Percentiles rank a stretch among this genome's conserved stretches.
Conservation (phyloP, 2,797 vertebrate species). For the Brachyrhaphis roseni region DNA sequence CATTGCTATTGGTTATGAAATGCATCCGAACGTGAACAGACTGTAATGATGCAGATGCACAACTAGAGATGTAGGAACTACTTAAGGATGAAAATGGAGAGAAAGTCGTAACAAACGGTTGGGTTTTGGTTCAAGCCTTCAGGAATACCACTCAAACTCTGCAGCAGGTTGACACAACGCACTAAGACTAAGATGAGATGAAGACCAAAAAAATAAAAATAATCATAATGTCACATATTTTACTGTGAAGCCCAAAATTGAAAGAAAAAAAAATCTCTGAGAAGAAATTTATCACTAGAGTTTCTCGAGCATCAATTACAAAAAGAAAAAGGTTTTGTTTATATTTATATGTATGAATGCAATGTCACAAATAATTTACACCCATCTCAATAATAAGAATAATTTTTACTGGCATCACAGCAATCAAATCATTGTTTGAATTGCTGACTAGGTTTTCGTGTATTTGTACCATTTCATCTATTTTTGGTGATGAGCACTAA, state of each 20-base stretch:
- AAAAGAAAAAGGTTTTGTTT: background rate
- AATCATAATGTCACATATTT: background rate
- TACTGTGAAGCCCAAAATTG: background rate
- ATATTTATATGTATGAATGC: background rate
- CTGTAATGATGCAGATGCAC: constrained; percentile 15
- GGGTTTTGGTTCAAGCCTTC: constrained; percentile 62
- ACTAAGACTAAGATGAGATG: background rate
- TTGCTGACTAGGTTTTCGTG: background rate
- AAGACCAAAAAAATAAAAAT: background rate
- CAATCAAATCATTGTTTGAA: background rate
- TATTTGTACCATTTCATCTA: background rate
- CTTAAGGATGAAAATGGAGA: constrained; percentile 2
- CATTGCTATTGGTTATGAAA: background rate
- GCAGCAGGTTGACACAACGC: constrained; percentile 7
- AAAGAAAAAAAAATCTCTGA: too few species aligned
- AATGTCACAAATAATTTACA: background rate
- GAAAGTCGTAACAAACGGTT: constrained; percentile 9
- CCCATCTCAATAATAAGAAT: background rate
- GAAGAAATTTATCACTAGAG: background rate
- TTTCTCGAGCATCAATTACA: background rate
- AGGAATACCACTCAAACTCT: constrained; percentile 29
- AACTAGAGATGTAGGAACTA: constrained; percentile 7
- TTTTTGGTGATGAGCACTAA: too few species aligned
- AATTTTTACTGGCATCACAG: background rate
- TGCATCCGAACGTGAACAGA: background rate